A percentile compares a stretch with the other conserved stretches of the same genome.
These are phyloP conservation scores for Chaetorhynchus papuensis DNA, from an alignment of 2,113 vertebrate species.

Conservation along the genomic window DNA sequence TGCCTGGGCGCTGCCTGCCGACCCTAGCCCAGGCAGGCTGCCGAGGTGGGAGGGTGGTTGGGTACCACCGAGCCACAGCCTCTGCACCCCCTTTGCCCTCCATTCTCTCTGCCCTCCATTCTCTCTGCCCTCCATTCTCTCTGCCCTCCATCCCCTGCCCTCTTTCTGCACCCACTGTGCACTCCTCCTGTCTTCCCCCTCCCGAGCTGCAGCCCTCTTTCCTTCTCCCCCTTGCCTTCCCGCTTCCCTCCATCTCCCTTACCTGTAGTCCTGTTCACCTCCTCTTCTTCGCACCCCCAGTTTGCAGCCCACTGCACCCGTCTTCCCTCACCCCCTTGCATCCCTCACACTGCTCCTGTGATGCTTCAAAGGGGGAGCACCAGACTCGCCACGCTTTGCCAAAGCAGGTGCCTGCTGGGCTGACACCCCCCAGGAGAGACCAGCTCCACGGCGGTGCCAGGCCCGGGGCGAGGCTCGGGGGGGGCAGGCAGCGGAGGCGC, in stretches of 20 bases:
- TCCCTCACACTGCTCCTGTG: background rate
- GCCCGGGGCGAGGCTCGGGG: background rate
- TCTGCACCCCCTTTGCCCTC: background rate
- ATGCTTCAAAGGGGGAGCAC: background rate
- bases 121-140: background rate
- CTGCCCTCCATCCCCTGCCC: background rate
- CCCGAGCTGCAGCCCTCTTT: background rate
- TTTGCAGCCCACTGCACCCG: background rate
- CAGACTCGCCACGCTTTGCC: background rate
- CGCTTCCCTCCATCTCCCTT: background rate
- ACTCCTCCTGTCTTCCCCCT: background rate
- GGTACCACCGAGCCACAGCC: background rate
- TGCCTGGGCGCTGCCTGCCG: constrained; percentile 9
- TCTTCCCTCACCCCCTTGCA: background rate
- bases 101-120: background rate
- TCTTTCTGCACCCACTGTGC: background rate
- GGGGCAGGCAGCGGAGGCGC: background rate
- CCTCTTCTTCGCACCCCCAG: background rate
- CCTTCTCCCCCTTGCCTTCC: background rate
- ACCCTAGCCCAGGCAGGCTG: background rate
- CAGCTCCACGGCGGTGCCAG: background rate
- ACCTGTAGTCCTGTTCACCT: background rate
- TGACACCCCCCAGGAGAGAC: background rate
- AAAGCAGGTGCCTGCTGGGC: background rate
- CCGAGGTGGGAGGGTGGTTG: background rate